A percentile compares a stretch with the other conserved stretches of the same genome.
Evolutionary conservation across 2,113 vertebrate species (phyloP).

Genomic region (Aythya baeri): DNA sequence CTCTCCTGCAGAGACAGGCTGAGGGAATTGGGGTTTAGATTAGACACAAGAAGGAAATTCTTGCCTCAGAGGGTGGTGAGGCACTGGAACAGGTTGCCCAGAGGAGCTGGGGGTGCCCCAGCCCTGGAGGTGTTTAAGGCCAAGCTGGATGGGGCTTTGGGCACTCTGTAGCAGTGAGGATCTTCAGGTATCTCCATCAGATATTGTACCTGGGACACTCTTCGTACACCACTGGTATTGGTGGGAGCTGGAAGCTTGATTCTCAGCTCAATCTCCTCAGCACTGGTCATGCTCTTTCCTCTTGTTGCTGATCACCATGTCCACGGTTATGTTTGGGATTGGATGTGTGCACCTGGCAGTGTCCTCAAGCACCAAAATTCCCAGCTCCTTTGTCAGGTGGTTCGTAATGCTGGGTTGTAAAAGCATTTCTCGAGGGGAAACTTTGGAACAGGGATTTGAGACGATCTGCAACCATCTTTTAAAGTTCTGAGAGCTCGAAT

Average conservation of each 20-base stretch:
- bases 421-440: rapidly evolving
- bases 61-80: too few species aligned
- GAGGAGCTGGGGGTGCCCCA: too few species aligned
- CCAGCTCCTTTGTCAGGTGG: neutral
- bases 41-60: too few species aligned
- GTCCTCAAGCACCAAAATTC: neutral
- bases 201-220: rapidly evolving
- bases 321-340: neutral
- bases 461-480: neutral
- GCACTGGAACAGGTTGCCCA: too few species aligned
- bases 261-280: neutral
- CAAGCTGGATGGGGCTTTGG: too few species aligned
- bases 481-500: neutral
- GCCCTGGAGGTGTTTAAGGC: too few species aligned
- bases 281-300: neutral
- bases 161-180: neutral
- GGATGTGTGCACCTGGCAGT: rapidly evolving
- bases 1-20: too few species aligned
- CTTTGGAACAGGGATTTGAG: neutral
- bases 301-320: neutral
- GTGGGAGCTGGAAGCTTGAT: neutral
- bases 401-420: neutral
- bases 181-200: neutral
- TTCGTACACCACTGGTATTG: neutral
- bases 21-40: too few species aligned